These are phyloP conservation scores for Tromatobia lineatoria DNA, from an alignment of 2,888 invertebrate genomes.

Conservation along the genomic window DNA sequence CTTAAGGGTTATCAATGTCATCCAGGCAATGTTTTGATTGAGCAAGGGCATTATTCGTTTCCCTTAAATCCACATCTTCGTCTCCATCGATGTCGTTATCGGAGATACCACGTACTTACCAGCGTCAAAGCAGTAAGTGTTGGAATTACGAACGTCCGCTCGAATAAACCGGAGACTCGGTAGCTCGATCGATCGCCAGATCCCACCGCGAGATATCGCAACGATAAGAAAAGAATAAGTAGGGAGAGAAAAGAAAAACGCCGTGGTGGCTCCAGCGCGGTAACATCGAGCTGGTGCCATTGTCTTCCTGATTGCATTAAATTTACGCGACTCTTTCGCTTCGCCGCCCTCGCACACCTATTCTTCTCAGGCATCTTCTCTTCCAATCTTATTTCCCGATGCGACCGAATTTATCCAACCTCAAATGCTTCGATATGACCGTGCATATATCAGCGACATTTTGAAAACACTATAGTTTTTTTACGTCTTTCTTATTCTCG, in stretches of 20 bases:
- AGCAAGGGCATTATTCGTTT: constrained; percentile 34
- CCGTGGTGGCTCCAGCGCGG: constrained; percentile 3
- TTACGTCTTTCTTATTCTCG: too few relatives aligned
- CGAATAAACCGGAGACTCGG: constrained; percentile 55
- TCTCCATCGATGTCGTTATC: constrained; percentile 44
- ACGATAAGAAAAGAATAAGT: constrained; percentile 42
- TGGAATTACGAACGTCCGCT: constrained; percentile 59
- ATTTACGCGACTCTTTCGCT: constrained; percentile 55
- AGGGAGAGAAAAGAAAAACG: neutral
- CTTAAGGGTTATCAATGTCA: constrained; percentile 38
- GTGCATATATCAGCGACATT: neutral
- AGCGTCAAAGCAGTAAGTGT: constrained; percentile 20
- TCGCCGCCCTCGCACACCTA: constrained; percentile 5
- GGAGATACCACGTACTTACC: constrained; percentile 19
- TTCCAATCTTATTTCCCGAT: constrained; percentile 45
- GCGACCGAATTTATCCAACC: constrained; percentile 38
- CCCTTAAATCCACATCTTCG: constrained; percentile 16
- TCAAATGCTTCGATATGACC: constrained; percentile 2
- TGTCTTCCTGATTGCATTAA: constrained; percentile 63
- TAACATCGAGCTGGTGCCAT: constrained; percentile 45
- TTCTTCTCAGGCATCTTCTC: constrained; percentile 33
- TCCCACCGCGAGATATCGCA: constrained; percentile 49
- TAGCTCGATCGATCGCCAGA: constrained; percentile 56
- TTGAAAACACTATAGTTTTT: neutral
- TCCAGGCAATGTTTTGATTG: constrained; percentile 34